These are phyloP conservation scores for Helicolenus hilgendorfi DNA, from an alignment of 2,797 vertebrate species.

Conservation along the genomic window DNA sequence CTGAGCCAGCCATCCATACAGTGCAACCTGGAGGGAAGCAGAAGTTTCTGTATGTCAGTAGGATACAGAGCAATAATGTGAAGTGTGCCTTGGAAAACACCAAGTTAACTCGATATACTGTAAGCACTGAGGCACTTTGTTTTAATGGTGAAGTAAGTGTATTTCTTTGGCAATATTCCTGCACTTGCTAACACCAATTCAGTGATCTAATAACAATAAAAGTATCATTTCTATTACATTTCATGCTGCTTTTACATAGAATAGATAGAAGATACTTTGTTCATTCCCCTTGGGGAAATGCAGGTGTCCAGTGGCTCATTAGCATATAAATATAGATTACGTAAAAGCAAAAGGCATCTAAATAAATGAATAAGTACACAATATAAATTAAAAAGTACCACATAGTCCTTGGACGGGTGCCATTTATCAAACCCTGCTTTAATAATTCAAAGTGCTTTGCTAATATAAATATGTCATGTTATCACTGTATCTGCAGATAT, in stretches of 20 bases:
- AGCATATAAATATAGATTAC: no score
- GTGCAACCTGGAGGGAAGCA: slow-evolving; percentile 57
- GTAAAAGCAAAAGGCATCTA: no score
- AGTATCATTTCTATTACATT: neutral
- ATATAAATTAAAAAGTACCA: no score
- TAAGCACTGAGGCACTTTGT: neutral
- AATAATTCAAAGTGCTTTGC: neutral
- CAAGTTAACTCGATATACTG: neutral
- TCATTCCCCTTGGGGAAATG: no score
- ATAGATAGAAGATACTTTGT: no score
- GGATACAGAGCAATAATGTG: slow-evolving; percentile 8
- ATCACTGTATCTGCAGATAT: neutral
- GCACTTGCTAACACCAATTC: neutral
- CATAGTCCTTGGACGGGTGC: no score
- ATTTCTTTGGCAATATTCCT: neutral
- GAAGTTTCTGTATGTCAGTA: slow-evolving; percentile 29
- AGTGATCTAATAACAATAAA: neutral
- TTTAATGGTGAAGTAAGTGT: neutral
- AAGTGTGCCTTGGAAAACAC: neutral
- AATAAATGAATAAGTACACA: no score
- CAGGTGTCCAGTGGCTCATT: no score
- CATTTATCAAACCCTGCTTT: neutral
- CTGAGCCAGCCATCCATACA: slow-evolving; percentile 55
- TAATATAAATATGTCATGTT: neutral
- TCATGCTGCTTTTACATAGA: neutral